Evolutionary conservation across 1,140 invertebrate species (phyloP).

Genomic region (Ctenoplectra terminalis): DNA sequence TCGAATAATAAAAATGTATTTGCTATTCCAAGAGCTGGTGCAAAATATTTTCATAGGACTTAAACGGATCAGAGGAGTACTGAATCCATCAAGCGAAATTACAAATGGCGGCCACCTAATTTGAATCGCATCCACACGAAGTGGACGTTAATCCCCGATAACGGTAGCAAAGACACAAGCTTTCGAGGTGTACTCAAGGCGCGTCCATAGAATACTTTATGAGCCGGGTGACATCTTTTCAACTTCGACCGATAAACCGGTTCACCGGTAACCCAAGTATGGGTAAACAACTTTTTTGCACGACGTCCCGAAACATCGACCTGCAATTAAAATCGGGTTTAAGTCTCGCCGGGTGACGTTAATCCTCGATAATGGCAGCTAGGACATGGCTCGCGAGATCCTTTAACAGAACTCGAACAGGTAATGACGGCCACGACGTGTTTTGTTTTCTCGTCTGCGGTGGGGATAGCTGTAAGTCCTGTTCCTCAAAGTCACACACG

Average conservation of each 20-base stretch:
- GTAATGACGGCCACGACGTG: conserved; percentile 3
- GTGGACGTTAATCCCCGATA: conserved; percentile 53
- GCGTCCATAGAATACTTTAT: background rate
- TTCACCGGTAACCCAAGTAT: conserved; percentile 23
- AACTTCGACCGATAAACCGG: conserved; percentile 46
- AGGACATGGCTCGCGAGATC: conserved; percentile 22
- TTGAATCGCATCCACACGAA: conserved; percentile 5
- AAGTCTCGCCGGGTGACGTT: conserved; percentile 44
- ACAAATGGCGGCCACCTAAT: background rate
- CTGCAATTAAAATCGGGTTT: conserved; percentile 55
- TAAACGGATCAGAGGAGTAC: background rate
- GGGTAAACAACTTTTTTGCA: conserved; percentile 39
- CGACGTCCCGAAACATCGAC: conserved; percentile 29
- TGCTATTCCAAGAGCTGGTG: no score
- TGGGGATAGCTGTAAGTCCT: background rate
- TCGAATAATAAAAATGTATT: no score
- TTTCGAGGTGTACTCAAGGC: conserved; percentile 5
- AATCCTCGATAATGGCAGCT: conserved; percentile 51
- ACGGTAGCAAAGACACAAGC: conserved; percentile 49
- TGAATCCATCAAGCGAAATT: background rate
- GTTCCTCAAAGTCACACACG: background rate
- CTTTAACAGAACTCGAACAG: background rate
- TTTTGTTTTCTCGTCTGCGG: conserved; percentile 38
- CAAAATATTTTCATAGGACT: no score
- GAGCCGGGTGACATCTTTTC: conserved; percentile 35